phyloP scores from a whole-genome alignment of 2,888 invertebrate genomes.

The Andrena bucephala region DNA sequence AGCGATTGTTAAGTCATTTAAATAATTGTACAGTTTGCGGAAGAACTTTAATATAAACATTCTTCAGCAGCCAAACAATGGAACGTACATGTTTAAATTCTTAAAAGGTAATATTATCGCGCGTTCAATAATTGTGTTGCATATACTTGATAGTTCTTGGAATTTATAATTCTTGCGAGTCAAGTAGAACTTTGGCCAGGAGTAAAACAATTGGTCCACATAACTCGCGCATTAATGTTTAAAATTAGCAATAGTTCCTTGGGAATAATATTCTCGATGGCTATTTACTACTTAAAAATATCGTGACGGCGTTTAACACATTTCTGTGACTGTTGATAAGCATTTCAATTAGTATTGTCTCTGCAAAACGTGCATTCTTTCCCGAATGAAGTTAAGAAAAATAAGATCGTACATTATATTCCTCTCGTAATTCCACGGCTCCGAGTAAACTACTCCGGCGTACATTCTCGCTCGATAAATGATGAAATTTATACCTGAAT shows the following conservation, averaged over 20 bases:
- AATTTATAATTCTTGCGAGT: background rate
- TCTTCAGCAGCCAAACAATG: background rate
- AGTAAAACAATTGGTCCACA: background rate
- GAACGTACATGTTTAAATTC: background rate
- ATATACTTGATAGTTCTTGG: background rate
- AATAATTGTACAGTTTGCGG: background rate
- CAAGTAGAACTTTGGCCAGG: background rate
- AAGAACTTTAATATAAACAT: background rate
- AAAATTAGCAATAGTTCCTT: background rate
- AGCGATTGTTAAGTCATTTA: background rate
- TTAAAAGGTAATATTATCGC: background rate
- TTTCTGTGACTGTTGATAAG: background rate
- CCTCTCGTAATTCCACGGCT: conserved; percentile 1
- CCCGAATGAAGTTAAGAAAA: background rate
- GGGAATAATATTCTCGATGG: background rate
- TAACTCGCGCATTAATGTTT: background rate
- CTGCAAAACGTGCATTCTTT: background rate
- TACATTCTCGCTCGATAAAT: conserved; percentile 15
- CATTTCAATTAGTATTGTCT: background rate
- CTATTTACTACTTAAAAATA: background rate
- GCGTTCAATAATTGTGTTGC: background rate
- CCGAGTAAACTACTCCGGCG: conserved; percentile 4
- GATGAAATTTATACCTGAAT: background rate
- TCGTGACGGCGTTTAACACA: background rate
- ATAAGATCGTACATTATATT: conserved; percentile 1